Percentiles rank a stretch among this genome's conserved stretches.
Conservation (phyloP, 1,140 invertebrate species). For the Aphis gossypii region DNA sequence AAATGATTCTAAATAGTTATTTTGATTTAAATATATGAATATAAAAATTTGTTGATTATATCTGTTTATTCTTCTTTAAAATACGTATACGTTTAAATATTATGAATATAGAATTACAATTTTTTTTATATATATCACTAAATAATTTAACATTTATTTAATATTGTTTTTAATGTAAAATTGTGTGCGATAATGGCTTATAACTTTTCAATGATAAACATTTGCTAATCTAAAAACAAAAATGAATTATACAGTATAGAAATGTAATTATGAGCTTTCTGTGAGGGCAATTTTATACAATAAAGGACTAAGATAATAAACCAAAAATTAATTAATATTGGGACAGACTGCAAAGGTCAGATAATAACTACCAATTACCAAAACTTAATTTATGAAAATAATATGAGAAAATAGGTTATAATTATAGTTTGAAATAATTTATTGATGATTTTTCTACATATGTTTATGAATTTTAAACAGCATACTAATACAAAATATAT, state of each 20-base stretch:
- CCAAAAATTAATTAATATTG: slow-evolving; percentile 28
- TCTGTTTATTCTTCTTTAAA: not conserved
- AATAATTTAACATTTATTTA: not conserved
- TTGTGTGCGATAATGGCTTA: not conserved
- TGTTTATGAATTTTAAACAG: not conserved
- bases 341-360: slow-evolving; percentile 4
- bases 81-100: not conserved
- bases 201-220: not conserved
- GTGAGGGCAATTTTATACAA: not conserved
- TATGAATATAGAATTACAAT: not conserved
- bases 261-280: not conserved
- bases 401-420: not conserved
- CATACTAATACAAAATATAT: not conserved
- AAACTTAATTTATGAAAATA: not conserved
- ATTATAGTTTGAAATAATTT: not conserved
- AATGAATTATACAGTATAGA: not conserved
- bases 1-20: not conserved
- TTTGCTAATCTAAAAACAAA: not conserved
- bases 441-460: not conserved
- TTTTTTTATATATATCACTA: not conserved
- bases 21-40: not conserved
- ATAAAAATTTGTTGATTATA: not conserved
- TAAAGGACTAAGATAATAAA: not conserved
- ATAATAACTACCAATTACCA: not conserved
- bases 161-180: not conserved